Conservation (phyloP, 2,888 invertebrate species). For the Cylindroiulus punctatus region DNA sequence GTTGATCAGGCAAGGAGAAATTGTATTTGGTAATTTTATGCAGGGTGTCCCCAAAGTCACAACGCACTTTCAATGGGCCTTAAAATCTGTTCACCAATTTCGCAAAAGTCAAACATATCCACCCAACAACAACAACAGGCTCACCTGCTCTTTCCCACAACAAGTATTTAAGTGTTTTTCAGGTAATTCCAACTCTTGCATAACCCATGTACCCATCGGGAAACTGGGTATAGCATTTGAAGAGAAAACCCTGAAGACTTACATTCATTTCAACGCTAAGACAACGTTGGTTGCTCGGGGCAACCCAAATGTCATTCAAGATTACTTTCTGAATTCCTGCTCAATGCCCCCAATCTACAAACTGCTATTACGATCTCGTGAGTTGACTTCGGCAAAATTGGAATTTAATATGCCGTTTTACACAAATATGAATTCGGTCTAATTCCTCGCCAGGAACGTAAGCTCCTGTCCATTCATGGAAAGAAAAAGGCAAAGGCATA, state of each 20-base stretch:
- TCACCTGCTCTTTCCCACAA: too few species aligned
- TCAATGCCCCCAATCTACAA: background rate
- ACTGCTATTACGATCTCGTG: background rate
- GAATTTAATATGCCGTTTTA: constrained; percentile 11
- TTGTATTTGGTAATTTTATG: too few species aligned
- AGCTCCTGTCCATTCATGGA: background rate
- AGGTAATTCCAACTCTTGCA: too few species aligned
- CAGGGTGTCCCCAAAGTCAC: too few species aligned
- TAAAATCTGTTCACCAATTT: too few species aligned
- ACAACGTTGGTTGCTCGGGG: constrained; percentile 29
- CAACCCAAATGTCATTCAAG: constrained; percentile 3
- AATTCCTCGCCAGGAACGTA: background rate
- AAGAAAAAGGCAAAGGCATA: background rate
- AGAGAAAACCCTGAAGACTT: background rate
- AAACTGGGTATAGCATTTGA: background rate
- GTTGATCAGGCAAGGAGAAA: too few species aligned
- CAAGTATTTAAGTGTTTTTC: too few species aligned
- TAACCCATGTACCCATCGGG: too few species aligned
- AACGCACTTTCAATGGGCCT: too few species aligned
- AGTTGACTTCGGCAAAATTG: background rate
- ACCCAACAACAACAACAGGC: too few species aligned
- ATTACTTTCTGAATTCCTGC: constrained; percentile 19
- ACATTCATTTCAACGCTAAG: background rate
- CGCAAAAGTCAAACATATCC: too few species aligned
- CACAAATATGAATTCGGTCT: constrained; percentile 15